Evolutionary conservation across 2,113 vertebrate genomes (phyloP).

Genomic region (Gracilinanus agilis): DNA sequence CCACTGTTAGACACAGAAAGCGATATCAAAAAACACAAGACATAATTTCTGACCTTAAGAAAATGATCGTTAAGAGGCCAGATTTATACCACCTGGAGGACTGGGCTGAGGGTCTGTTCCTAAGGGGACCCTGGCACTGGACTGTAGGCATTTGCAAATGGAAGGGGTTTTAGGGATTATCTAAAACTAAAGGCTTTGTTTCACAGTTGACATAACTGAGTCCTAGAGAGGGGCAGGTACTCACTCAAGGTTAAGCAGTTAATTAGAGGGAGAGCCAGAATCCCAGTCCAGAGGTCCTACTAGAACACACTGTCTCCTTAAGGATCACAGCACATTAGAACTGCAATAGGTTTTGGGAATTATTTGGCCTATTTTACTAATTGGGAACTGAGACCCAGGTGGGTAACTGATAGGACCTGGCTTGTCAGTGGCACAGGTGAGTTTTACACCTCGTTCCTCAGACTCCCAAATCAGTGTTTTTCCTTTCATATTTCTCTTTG

Average conservation of each 20-base stretch:
- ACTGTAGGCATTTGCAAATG: no score
- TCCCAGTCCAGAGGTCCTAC: background rate
- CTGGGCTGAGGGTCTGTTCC: no score
- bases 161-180: no score
- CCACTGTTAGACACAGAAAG: no score
- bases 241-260: background rate
- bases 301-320: background rate
- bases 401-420: background rate
- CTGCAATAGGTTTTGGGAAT: background rate
- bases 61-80: no score
- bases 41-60: no score
- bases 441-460: background rate
- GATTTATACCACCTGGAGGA: no score
- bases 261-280: background rate
- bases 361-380: background rate
- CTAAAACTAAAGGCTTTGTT: no score
- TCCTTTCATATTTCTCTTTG: background rate
- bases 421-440: background rate
- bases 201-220: background rate
- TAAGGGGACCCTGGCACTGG: no score
- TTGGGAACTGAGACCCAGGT: background rate
- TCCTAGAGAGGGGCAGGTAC: background rate
- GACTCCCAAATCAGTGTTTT: background rate
- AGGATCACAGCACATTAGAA: background rate
- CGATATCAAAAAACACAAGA: no score